Conservation (phyloP, 2,113 vertebrate genomes). For the Myiozetetes cayanensis region DNA sequence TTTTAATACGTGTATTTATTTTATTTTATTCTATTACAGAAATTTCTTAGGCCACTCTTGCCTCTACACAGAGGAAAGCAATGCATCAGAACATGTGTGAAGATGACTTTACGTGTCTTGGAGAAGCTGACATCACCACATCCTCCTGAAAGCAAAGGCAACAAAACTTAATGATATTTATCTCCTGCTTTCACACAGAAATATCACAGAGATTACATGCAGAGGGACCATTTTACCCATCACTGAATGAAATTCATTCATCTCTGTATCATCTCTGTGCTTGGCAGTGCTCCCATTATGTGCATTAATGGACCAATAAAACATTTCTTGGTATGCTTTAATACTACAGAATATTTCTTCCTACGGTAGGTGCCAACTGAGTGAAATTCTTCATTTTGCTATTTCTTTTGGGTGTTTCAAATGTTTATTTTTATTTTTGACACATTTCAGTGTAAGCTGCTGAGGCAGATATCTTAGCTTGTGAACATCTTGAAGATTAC, state of each 20-base stretch:
- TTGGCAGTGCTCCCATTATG: neutral
- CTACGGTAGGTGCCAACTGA: neutral
- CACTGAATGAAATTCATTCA: conserved; percentile 32
- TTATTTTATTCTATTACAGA: neutral
- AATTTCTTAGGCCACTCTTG: neutral
- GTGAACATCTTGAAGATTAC: neutral
- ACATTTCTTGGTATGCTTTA: neutral
- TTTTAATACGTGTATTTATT: neutral
- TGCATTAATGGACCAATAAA: conserved; percentile 18
- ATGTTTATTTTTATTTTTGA: neutral
- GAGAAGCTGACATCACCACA: neutral
- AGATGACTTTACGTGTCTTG: neutral
- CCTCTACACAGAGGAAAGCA: neutral
- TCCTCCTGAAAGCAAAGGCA: neutral
- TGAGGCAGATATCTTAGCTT: neutral
- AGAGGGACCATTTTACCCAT: neutral
- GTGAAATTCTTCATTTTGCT: neutral
- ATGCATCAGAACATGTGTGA: neutral
- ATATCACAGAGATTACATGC: neutral
- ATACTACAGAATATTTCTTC: neutral
- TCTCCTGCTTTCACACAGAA: neutral
- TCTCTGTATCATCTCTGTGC: neutral
- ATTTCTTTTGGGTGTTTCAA: neutral
- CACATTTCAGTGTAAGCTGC: neutral
- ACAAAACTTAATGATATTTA: neutral